These are phyloP conservation scores for Ceramica pisi DNA, from an alignment of 2,888 invertebrate species.

Conservation along the genomic window DNA sequence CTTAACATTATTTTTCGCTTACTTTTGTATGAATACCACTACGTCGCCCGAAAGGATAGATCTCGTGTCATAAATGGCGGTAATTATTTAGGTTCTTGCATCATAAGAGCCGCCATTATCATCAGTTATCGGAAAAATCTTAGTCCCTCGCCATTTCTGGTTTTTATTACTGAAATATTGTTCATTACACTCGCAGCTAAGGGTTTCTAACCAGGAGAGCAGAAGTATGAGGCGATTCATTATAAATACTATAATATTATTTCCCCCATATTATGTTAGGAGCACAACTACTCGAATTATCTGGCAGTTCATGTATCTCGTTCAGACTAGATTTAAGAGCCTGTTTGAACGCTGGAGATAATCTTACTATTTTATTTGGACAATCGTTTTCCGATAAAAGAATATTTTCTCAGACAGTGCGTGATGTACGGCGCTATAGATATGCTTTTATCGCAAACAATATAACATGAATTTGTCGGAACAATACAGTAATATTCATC, in stretches of 20 bases:
- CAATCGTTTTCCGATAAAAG: constrained; percentile 25
- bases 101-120: constrained; percentile 14
- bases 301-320: not conserved
- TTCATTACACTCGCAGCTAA: constrained; percentile 1
- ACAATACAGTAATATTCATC: not conserved
- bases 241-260: not conserved
- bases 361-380: constrained; percentile 27
- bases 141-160: not conserved
- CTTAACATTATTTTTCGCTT: constrained; percentile 21
- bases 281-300: constrained; percentile 1
- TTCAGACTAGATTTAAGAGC: constrained; percentile 16
- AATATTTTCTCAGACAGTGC: constrained; percentile 22
- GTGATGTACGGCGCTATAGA: constrained; percentile 18
- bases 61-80: not conserved
- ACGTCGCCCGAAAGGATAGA: not conserved
- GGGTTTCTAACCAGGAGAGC: not conserved
- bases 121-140: constrained; percentile 19
- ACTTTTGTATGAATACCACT: constrained; percentile 8
- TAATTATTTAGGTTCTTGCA: constrained; percentile 16
- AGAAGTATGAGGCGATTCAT: not conserved
- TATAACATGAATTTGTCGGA: constrained; percentile 10
- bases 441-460: constrained; percentile 14
- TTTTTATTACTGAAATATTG: constrained; percentile 22
- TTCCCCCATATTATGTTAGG: not conserved
- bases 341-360: constrained; percentile 23